phyloP scores from a whole-genome alignment of 2,113 vertebrate species.

The Scomber scombrus region DNA sequence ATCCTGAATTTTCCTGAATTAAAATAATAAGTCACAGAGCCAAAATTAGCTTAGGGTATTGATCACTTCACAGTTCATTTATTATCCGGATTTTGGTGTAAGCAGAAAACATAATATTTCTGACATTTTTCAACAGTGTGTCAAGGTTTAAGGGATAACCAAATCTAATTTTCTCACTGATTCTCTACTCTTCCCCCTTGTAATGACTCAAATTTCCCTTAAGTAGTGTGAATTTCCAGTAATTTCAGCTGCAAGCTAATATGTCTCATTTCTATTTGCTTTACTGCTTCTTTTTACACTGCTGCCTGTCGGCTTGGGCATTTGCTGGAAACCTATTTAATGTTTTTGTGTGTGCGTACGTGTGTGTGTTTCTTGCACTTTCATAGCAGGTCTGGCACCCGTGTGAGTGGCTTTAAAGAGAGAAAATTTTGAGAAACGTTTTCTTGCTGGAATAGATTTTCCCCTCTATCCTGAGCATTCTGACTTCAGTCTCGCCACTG shows the following conservation, averaged over 20 bases:
- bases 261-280: conserved; percentile 48
- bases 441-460: conserved; percentile 39
- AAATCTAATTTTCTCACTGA: conserved; percentile 39
- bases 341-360: not conserved
- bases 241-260: conserved; percentile 31
- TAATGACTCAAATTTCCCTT: conserved; percentile 24
- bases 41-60: conserved; percentile 15
- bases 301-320: conserved; percentile 17
- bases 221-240: conserved; percentile 30
- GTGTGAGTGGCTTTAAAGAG: conserved; percentile 36
- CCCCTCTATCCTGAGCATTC: conserved; percentile 9
- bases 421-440: conserved; percentile 35
- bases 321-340: conserved; percentile 34
- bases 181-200: conserved; percentile 17
- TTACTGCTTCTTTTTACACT: conserved; percentile 23
- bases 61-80: not conserved
- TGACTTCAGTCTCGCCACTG: conserved; percentile 39
- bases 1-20: not conserved
- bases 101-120: not conserved
- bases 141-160: conserved; percentile 17
- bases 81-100: not conserved
- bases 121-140: conserved; percentile 14
- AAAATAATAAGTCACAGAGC: not conserved
- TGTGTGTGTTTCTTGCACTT: not conserved
- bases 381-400: conserved; percentile 35